A percentile compares a stretch with the other conserved stretches of the same genome.
Conservation (phyloP, 2,888 invertebrate genomes). For the Troides aeacus region DNA sequence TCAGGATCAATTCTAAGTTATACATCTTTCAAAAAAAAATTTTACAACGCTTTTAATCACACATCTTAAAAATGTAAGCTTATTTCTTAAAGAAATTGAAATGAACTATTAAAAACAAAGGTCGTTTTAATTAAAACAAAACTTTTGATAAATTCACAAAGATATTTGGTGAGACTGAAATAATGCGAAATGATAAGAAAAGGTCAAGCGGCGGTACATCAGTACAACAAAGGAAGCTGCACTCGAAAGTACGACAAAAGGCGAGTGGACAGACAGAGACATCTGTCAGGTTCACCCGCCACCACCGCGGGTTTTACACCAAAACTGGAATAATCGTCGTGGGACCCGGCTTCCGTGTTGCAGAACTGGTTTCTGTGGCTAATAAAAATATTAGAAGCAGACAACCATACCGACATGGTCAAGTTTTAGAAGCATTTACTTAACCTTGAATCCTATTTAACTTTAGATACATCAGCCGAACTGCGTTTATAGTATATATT, state of each 20-base stretch:
- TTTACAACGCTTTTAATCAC: too few species aligned
- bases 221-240: conserved; percentile 46
- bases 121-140: too few species aligned
- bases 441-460: not conserved
- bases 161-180: not conserved
- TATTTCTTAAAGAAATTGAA: too few species aligned
- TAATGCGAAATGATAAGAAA: not conserved
- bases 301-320: conserved; percentile 44
- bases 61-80: too few species aligned
- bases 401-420: conserved; percentile 22
- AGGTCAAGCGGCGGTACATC: conserved; percentile 37
- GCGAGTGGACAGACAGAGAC: conserved; percentile 54
- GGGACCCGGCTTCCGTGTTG: conserved; percentile 65
- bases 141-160: too few species aligned
- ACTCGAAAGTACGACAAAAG: conserved; percentile 45
- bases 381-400: conserved; percentile 30
- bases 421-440: not conserved
- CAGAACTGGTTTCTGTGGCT: conserved; percentile 54
- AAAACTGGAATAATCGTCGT: conserved; percentile 65
- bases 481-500: too few species aligned
- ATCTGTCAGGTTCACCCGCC: conserved; percentile 37
- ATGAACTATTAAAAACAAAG: too few species aligned
- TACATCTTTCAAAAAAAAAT: too few species aligned
- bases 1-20: too few species aligned
- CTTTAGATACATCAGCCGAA: too few species aligned